A percentile compares a stretch with the other conserved stretches of the same genome.
Evolutionary conservation across 2,113 vertebrate species (phyloP).

Genomic region (Eonycteris spelaea): DNA sequence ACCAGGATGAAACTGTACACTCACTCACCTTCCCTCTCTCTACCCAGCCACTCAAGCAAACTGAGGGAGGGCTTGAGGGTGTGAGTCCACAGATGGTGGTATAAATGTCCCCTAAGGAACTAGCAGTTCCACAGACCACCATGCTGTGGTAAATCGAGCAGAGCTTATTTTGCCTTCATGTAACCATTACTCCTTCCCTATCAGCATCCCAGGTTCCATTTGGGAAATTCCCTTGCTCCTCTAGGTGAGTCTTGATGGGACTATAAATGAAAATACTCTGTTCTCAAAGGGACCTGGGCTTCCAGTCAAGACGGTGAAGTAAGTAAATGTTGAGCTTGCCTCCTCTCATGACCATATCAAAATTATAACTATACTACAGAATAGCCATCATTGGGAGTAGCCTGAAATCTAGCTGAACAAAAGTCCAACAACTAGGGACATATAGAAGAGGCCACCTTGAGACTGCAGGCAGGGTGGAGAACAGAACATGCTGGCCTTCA

Average conservation of each 20-base stretch:
- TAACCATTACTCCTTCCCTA: not conserved
- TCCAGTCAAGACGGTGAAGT: too few species aligned
- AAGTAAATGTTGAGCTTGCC: too few species aligned
- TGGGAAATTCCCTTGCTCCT: not conserved
- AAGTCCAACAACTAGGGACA: too few species aligned
- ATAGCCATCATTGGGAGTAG: too few species aligned
- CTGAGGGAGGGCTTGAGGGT: not conserved
- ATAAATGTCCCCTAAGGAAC: too few species aligned
- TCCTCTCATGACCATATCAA: too few species aligned
- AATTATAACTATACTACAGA: too few species aligned
- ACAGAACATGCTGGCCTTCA: too few species aligned
- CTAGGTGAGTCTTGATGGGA: not conserved
- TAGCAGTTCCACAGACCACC: fast-evolving
- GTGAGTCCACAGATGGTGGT: not conserved
- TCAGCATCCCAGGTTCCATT: not conserved
- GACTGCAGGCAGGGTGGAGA: too few species aligned
- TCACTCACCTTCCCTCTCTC: not conserved
- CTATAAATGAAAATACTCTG: not conserved
- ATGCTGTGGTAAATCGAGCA: fast-evolving
- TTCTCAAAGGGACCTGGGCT: not conserved
- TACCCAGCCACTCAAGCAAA: not conserved
- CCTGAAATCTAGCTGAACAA: too few species aligned
- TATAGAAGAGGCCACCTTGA: too few species aligned
- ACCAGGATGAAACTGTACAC: not conserved
- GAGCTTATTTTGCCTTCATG: not conserved